Evolutionary conservation across 2,113 vertebrate genomes (phyloP).

Genomic region (Oryctolagus cuniculus): mOryCun1.1 NC_091433.1:10325501-10326000

Average conservation of each 20-base stretch:
- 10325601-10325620: neutral
- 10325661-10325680: neutral
- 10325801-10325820: neutral
- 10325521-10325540: neutral
- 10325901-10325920: neutral
- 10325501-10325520: neutral
- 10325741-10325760: neutral
- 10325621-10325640: neutral
- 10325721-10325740: conserved; percentile 11
- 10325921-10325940: neutral
- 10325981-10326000: neutral
- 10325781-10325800: neutral
- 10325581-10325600: neutral
- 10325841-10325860: neutral
- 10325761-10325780: neutral
- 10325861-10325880: neutral
- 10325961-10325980: conserved; percentile 44
- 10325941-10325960: neutral
- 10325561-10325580: neutral
- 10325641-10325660: neutral
- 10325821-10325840: neutral
- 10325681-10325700: conserved; percentile 31
- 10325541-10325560: neutral
- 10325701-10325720: conserved; percentile 23
- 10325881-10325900: neutral